These are phyloP conservation scores for Metaphire vulgaris DNA, from an alignment of 1,140 invertebrate genomes.

Conservation along the genomic window DNA sequence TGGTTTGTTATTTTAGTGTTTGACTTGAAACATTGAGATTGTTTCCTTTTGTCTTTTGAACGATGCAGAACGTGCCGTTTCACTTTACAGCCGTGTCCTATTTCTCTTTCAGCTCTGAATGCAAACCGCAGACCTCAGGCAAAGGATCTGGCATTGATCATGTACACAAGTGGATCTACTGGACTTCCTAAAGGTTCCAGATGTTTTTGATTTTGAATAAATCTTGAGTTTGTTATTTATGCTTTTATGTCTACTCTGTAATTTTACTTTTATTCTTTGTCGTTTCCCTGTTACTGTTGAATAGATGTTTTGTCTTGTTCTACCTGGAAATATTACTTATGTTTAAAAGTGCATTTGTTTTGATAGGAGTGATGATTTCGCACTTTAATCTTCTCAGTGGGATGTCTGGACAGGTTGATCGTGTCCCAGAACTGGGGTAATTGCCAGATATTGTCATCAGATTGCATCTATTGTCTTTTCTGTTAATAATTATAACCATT, in stretches of 20 bases:
- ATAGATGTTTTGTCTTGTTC: no score
- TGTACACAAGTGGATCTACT: constrained; percentile 54
- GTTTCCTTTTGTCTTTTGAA: no score
- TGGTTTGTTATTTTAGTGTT: no score
- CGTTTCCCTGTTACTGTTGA: not conserved
- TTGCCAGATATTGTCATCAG: constrained; percentile 3
- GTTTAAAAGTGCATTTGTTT: not conserved
- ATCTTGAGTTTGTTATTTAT: no score
- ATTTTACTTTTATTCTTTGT: not conserved
- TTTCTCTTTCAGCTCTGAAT: not conserved
- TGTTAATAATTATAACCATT: not conserved
- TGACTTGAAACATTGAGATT: no score
- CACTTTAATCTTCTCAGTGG: constrained; percentile 85
- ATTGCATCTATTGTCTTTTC: not conserved
- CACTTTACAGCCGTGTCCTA: no score
- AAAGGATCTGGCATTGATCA: constrained; percentile 52
- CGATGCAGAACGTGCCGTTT: no score
- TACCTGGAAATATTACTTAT: no score
- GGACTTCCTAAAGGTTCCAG: constrained; percentile 48
- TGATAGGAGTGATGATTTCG: constrained; percentile 59
- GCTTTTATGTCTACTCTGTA: not conserved
- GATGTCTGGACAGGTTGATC: constrained; percentile 77
- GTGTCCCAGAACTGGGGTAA: constrained; percentile 56
- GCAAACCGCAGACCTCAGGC: constrained; percentile 27
- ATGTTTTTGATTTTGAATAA: no score